phyloP scores from a whole-genome alignment of 2,888 invertebrate species.

The Trichopoda pennipes region DNA sequence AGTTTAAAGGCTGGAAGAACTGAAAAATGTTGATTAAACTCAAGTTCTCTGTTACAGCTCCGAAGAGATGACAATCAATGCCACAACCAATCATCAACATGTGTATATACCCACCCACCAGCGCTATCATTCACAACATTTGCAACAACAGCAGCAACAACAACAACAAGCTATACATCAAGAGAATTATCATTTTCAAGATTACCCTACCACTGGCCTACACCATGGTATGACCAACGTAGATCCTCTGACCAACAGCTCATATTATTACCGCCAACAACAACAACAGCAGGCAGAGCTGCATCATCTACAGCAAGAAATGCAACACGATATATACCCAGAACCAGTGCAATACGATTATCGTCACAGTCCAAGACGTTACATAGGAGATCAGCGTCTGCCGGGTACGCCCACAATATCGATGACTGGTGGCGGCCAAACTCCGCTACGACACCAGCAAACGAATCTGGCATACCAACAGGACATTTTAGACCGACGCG shows the following conservation, averaged over 20 bases:
- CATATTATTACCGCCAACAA: conserved; percentile 69
- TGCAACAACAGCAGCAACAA: conserved; percentile 64
- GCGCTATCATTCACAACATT: conserved; percentile 67
- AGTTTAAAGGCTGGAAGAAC: conserved; percentile 27
- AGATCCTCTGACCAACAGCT: conserved; percentile 69
- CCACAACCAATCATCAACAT: conserved; percentile 69
- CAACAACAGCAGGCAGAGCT: conserved; percentile 69
- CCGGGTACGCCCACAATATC: conserved; percentile 73
- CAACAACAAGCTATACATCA: conserved; percentile 73
- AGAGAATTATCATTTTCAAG: conserved; percentile 74
- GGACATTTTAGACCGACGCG: conserved; percentile 80
- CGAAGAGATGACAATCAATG: conserved; percentile 80
- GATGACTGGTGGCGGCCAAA: conserved; percentile 65
- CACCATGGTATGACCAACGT: conserved; percentile 67
- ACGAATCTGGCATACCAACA: conserved; percentile 79
- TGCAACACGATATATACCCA: conserved; percentile 76
- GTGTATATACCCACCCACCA: conserved; percentile 72
- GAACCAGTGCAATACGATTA: conserved; percentile 77
- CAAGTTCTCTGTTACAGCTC: conserved; percentile 79
- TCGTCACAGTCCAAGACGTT: conserved; percentile 79
- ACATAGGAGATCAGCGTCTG: conserved; percentile 78
- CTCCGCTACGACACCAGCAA: conserved; percentile 73
- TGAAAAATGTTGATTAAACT: conserved; percentile 75
- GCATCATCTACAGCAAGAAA: conserved; percentile 72
- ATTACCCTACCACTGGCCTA: conserved; percentile 66